These are phyloP conservation scores for Pteropus alecto DNA, from an alignment of 2,113 vertebrate genomes.

Conservation along the genomic window DNA sequence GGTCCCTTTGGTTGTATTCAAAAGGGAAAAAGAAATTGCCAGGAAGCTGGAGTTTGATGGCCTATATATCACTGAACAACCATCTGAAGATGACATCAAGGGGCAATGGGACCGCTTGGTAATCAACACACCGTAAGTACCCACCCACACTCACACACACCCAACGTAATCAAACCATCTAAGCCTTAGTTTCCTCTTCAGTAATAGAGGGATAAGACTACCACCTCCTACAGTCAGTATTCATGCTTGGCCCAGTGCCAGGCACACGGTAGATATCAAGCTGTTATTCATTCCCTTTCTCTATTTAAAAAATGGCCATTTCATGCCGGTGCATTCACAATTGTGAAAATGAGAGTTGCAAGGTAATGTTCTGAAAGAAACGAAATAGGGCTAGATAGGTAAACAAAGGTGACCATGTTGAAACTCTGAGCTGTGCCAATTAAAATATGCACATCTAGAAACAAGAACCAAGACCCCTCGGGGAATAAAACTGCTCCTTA, in stretches of 20 bases:
- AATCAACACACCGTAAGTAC: slow-evolving; percentile 96
- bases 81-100: slow-evolving; percentile 98
- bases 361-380: not conserved
- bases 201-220: not conserved
- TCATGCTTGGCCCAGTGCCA: not conserved
- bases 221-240: not conserved
- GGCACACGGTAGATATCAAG: not conserved
- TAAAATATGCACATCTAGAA: not conserved
- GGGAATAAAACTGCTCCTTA: not conserved
- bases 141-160: not conserved
- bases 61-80: slow-evolving; percentile 97
- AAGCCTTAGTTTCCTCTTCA: not conserved
- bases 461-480: not conserved
- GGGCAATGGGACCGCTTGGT: slow-evolving; percentile 98
- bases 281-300: not conserved
- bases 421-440: not conserved
- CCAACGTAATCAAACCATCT: not conserved
- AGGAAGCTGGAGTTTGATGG: slow-evolving; percentile 98
- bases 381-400: not conserved
- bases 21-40: slow-evolving; percentile 97
- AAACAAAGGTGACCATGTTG: not conserved
- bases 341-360: not conserved
- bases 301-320: not conserved
- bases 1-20: slow-evolving; percentile 98
- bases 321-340: not conserved